A percentile compares a stretch with the other conserved stretches of the same genome.
Conservation (phyloP, 2,113 vertebrate genomes). For the Thinocorus orbignyianus region DNA sequence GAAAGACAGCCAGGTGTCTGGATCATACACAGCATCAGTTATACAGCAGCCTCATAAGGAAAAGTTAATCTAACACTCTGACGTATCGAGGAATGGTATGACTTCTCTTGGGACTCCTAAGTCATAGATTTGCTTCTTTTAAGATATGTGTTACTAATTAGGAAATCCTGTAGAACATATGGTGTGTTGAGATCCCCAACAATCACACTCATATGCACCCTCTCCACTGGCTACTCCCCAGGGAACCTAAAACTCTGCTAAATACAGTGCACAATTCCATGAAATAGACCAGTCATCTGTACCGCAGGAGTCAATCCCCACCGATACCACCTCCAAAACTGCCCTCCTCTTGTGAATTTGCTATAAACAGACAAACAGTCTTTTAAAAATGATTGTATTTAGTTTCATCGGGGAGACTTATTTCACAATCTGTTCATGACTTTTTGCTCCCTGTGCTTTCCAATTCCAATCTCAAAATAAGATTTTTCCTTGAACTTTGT, state of each 20-base stretch:
- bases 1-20: background rate
- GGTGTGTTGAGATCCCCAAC: constrained; percentile 35
- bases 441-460: background rate
- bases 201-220: background rate
- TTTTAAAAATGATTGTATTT: background rate
- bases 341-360: background rate
- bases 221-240: background rate
- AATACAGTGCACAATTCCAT: background rate
- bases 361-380: background rate
- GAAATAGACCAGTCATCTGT: background rate
- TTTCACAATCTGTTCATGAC: background rate
- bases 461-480: background rate
- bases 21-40: background rate
- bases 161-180: constrained; percentile 37
- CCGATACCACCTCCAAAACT: background rate
- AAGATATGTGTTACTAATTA: constrained; percentile 35
- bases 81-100: constrained; percentile 27
- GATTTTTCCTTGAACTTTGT: background rate
- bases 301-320: background rate
- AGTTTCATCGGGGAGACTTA: background rate
- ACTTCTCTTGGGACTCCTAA: constrained; percentile 35
- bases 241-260: background rate
- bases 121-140: constrained; percentile 49
- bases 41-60: background rate
- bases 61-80: constrained; percentile 22